These are phyloP conservation scores for Caenorhabditis latens DNA, from an alignment of 1,140 invertebrate species.

Conservation along the genomic window DNA sequence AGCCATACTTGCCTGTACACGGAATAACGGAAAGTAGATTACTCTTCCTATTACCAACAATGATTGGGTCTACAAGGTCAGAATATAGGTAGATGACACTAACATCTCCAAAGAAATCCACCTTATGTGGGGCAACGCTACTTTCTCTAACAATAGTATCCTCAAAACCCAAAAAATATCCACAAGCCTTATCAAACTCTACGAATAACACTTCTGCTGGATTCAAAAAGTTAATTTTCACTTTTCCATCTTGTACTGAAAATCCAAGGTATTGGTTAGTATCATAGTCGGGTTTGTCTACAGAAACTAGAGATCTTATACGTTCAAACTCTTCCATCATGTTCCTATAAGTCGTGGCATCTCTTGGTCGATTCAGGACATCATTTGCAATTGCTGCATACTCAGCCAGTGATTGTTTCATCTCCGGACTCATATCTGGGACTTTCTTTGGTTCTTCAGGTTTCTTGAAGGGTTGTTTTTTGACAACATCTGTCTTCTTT, in stretches of 20 bases:
- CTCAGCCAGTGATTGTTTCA: too few species aligned
- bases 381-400: not conserved
- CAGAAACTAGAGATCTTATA: not conserved
- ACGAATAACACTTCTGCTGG: not conserved
- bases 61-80: not conserved
- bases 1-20: not conserved
- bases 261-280: not conserved
- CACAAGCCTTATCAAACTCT: not conserved
- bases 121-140: not conserved
- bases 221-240: not conserved
- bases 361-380: not conserved
- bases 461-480: not conserved
- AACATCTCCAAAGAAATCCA: not conserved
- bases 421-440: too few species aligned
- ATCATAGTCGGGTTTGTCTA: not conserved
- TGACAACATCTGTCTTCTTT: too few species aligned
- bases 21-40: not conserved
- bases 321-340: not conserved
- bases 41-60: not conserved
- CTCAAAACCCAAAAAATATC: not conserved
- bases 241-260: not conserved
- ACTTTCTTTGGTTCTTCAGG: too few species aligned
- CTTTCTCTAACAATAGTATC: not conserved
- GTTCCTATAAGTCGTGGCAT: not conserved
- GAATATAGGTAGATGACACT: not conserved